A percentile compares a stretch with the other conserved stretches of the same genome.
Evolutionary conservation across 1,140 invertebrate genomes (phyloP).

Genomic region (Drosophila subobscura): DNA sequence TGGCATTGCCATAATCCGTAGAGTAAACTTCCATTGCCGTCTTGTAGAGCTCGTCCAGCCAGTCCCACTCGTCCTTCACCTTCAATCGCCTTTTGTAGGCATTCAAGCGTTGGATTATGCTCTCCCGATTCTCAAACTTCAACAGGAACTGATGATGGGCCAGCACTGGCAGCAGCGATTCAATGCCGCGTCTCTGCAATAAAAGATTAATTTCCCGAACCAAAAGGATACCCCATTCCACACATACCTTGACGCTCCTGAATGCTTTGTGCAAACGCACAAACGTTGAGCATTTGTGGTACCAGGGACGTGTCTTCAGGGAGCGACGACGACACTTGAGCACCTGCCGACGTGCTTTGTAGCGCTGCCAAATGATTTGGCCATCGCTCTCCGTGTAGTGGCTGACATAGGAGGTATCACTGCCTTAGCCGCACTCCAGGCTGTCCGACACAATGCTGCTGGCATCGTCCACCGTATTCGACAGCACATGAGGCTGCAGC

Average conservation of each 20-base stretch:
- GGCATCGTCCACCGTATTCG: slow-evolving; percentile 81
- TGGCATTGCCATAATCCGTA: slow-evolving; percentile 1
- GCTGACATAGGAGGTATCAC: slow-evolving; percentile 50
- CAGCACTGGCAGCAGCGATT: not conserved
- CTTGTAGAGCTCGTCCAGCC: slow-evolving; percentile 19
- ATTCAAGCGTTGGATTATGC: slow-evolving; percentile 10
- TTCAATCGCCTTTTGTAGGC: not conserved
- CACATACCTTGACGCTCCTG: too few relatives aligned
- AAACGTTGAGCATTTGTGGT: too few relatives aligned
- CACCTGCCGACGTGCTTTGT: not conserved
- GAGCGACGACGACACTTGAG: too few relatives aligned
- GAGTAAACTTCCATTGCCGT: slow-evolving; percentile 29
- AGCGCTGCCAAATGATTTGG: slow-evolving; percentile 37
- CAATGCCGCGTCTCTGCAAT: not conserved
- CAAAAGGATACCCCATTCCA: too few relatives aligned
- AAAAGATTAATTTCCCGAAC: not conserved
- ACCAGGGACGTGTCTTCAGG: too few relatives aligned
- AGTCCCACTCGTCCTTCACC: not conserved
- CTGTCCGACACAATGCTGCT: slow-evolving; percentile 79
- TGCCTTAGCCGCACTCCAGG: slow-evolving; percentile 50
- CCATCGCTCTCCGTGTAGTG: slow-evolving; percentile 39
- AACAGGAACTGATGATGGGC: slow-evolving; percentile 7
- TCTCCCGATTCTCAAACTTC: slow-evolving; percentile 30
- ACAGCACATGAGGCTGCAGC: slow-evolving; percentile 58
- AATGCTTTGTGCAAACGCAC: too few relatives aligned